Base-by-base conservation (phyloP, 2,888 invertebrate genomes). In the Eilema griseolum region DNA sequence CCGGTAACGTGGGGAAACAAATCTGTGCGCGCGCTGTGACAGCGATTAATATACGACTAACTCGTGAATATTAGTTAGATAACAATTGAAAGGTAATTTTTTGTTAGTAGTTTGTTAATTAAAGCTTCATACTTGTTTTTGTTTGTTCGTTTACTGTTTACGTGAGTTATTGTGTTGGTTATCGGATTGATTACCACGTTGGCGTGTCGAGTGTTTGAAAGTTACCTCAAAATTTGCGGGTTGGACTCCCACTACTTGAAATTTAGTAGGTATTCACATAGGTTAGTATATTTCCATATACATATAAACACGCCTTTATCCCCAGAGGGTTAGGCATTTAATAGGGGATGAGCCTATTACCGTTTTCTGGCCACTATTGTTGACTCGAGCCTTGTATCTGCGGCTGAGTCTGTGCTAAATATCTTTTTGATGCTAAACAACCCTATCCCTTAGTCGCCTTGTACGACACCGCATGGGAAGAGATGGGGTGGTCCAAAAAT, bases 1-100 rank as follows among this genome's bases (percentile, higher is more conserved):
- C 76, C 85, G 81, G 77, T 72, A 71, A 72, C 66, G 74, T 67
- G 52, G 33, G 71, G 67, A 64, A 70, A 73, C 72, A 69, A 73
- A 75, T 74, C 73, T 63, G 69, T 70, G 66, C 69, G 33, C 65
- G 73, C 63, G 72, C 74, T 75, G 69, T 75, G 73, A 69, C 74
- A 68, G 59, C 67, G 67, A 74, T 75, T 72, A 64, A 74, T 73
- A 70, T 71, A 46, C 28, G 28, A 37, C 41, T 72, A 66, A 70
- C 71, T 72, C 70, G 65, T 65, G 20, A 56, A 61, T 57, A 61
- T 65, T 69, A 41, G 41, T 65, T 20, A 60, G 57, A 52, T 61
- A 26, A 7, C 23, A 28, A 62, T 70, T 74, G 16, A 61, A 60
- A 41, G 63, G 12, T 56, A 20, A 24, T 41, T 41, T 26, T 24